A percentile compares a stretch with the other conserved stretches of the same genome.
phyloP scores from a whole-genome alignment of 2,888 invertebrate species.

The Yponomeuta malinellus region DNA sequence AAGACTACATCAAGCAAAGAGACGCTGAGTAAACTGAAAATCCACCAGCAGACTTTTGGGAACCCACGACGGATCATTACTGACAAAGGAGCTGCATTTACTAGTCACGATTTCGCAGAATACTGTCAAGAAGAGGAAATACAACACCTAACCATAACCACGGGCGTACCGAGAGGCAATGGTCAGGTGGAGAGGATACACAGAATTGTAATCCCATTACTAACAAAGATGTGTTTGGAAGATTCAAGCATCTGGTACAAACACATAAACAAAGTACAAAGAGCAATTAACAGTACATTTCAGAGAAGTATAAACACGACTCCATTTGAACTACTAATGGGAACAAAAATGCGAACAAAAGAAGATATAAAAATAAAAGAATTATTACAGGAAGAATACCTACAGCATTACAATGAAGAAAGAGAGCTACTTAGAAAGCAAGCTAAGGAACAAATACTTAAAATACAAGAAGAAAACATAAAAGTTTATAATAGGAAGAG shows the following conservation, averaged over 20 bases:
- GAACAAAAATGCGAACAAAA: conserved; percentile 22
- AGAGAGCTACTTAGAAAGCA: too few species aligned
- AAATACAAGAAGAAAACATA: too few species aligned
- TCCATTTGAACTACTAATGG: conserved; percentile 29
- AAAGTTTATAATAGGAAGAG: too few species aligned
- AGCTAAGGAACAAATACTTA: too few species aligned
- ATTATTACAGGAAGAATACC: neutral
- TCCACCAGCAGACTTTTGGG: conserved; percentile 35
- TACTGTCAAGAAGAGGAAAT: conserved; percentile 40
- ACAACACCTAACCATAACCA: conserved; percentile 30
- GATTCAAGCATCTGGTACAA: conserved; percentile 35
- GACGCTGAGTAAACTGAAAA: conserved; percentile 29
- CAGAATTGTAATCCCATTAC: conserved; percentile 30
- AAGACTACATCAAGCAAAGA: conserved; percentile 33
- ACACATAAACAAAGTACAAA: conserved; percentile 19
- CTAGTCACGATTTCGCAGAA: conserved; percentile 32
- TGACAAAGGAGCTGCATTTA: conserved; percentile 41
- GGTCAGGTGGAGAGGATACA: conserved; percentile 29
- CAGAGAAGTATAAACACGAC: conserved; percentile 20
- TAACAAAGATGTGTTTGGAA: conserved; percentile 34
- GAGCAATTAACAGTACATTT: conserved; percentile 22
- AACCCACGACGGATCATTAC: conserved; percentile 37
- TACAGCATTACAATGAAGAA: too few species aligned
- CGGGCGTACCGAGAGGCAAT: conserved; percentile 28
- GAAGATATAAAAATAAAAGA: too few species aligned